These are phyloP conservation scores for Dolomedes plantarius DNA, from an alignment of 2,888 invertebrate species.

Conservation along the genomic window DNA sequence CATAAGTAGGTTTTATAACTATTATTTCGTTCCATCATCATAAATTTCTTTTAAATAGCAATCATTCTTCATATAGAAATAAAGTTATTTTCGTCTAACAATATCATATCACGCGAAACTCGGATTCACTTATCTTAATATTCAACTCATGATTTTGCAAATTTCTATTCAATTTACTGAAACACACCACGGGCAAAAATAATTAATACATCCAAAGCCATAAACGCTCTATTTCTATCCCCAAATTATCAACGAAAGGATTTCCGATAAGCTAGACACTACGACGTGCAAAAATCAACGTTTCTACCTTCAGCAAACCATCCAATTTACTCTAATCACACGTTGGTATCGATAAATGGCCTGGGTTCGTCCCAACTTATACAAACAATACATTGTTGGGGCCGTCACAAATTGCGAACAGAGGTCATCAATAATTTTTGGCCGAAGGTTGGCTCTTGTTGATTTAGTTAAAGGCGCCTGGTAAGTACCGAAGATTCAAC, in stretches of 20 bases:
- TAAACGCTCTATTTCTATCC: too few species aligned
- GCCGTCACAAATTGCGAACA: constrained; percentile 24
- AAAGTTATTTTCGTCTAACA: too few species aligned
- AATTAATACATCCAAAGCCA: too few species aligned
- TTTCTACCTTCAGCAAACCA: not conserved
- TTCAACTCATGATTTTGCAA: too few species aligned
- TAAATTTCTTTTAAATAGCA: too few species aligned
- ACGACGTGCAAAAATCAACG: constrained; percentile 34
- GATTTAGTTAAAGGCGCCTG: not conserved
- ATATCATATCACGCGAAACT: too few species aligned
- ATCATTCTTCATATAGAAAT: too few species aligned
- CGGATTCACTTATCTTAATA: too few species aligned
- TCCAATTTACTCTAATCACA: constrained; percentile 47
- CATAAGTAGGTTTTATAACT: too few species aligned
- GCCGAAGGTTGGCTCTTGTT: not conserved
- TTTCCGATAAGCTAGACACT: constrained; percentile 21
- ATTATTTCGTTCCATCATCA: too few species aligned
- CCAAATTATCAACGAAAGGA: not conserved
- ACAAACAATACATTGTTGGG: constrained; percentile 44
- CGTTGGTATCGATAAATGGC: constrained; percentile 36
- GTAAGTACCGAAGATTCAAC: not conserved
- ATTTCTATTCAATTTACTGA: too few species aligned
- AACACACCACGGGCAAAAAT: too few species aligned
- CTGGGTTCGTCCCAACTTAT: constrained; percentile 32
- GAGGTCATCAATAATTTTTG: constrained; percentile 27